Evolutionary conservation across 2,113 vertebrate species (phyloP).

Genomic region (Sturnus vulgaris): DNA sequence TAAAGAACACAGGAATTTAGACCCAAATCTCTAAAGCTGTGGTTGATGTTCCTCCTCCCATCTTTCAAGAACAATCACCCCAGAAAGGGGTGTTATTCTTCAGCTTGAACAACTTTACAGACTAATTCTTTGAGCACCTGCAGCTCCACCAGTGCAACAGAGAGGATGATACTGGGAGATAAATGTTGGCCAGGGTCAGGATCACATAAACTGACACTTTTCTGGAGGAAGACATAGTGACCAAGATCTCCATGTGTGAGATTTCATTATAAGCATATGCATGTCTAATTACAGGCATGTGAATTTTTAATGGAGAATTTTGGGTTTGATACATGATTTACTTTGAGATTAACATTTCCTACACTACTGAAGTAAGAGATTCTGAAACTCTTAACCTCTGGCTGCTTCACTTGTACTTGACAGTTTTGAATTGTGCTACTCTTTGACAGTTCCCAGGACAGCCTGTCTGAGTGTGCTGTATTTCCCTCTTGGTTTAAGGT

Average conservation of each 20-base stretch:
- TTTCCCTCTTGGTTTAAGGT: background rate
- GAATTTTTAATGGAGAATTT: background rate
- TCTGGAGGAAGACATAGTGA: background rate
- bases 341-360: slow-evolving; percentile 1
- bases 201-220: background rate
- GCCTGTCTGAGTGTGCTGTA: background rate
- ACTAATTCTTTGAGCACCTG: background rate
- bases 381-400: background rate
- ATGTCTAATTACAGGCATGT: background rate
- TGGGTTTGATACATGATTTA: background rate
- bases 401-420: background rate
- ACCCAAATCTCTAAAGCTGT: background rate
- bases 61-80: background rate
- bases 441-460: background rate
- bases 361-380: background rate
- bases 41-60: background rate
- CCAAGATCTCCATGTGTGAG: background rate
- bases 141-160: background rate
- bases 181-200: background rate
- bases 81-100: background rate
- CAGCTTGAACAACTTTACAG: background rate
- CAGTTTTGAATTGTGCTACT: background rate
- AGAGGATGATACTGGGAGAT: background rate
- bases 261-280: background rate
- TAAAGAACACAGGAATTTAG: background rate